Evolutionary conservation across 2,113 vertebrate genomes (phyloP), one percentile per base, ranked within the genome.

Genomic region (Manacus vitellinus): DNA sequence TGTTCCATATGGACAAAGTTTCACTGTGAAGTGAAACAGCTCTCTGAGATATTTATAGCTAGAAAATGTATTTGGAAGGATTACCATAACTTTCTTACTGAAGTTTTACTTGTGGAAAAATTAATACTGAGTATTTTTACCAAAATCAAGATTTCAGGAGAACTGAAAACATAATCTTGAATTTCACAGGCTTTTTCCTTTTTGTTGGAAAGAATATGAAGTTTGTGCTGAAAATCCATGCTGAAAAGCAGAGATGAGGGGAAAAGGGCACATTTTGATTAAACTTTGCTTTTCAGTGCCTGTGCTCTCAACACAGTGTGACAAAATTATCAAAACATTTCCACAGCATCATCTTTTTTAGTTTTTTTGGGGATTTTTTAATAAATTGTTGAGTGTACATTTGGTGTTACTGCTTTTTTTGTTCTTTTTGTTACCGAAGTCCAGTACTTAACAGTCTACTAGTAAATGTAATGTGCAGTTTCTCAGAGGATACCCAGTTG

Each of bases 1-100:
- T 94, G 82, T 94, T 96, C 94, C 95, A 96, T 93, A 95, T 94
- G 94, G 80, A 90, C 91, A 77, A 87, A 94, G 75, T 96, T 94
- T 92, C 76, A 77, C 87, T 95, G 67, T 85, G 86, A 92, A 95
- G 46, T 73, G 39, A 59, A 97, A 67, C 95, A 96, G 94, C 81
- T 95, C 96, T 95, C 71, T 3, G 16, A 59, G 81, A 35, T 94
- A 95, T 95, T 96, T 95, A 91, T 95, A 96, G 84, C 37, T 77
- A 74, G 67, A 90, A 94, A 93, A 94, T 94, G 51, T 70, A 79
- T 96, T 96, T 95, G 72, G 92, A 90, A 91, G 47, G 92, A 92
- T 92, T 97, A 66, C 63, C 84, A 61, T 88, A 92, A 94, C 63
- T 91, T 86, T 80, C 58, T 96, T 61, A 87, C 91, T 93, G 63